Evolutionary conservation across 2,888 invertebrate genomes (phyloP), one percentile per base, ranked within the genome.

Genomic region (Gastracanthus pulcherrimus): DNA sequence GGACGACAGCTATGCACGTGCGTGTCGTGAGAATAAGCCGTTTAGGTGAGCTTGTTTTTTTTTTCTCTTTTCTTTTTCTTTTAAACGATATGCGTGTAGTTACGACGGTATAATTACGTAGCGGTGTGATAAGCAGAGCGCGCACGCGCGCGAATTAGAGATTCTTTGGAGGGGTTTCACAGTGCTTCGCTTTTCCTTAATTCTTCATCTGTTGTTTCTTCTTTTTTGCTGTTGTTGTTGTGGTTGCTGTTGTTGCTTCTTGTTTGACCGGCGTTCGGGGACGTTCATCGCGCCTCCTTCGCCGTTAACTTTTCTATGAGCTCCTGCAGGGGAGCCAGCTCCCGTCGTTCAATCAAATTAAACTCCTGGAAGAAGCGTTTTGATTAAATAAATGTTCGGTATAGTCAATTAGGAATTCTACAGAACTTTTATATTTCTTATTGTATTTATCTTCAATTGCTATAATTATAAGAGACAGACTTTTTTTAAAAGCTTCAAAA

Each of bases 241-340:
- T 72, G 76, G 66, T 80, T 70, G 29, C 51, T 58, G 23, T 38
- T 29, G n/a, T n/a, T n/a, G n/a, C n/a, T n/a, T n/a, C n/a, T 48
- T 66, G 6, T 72, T 76, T 38, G 55, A 70, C 84, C 82, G 79
- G 81, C 58, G 58, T 75, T 76, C 66, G 72, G 76, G 85, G 85
- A 66, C 79, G 83, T 94, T 94, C 96, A 97, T 94, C 97, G 95
- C 87, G 95, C 95, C 90, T 97, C 97, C 93, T 97, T 97, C 86
- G 97, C 96, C 67, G 98, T 97, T 88, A 98, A 93, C 93, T 97
- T 98, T 92, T 99, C 98, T 92, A 99, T 99, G 87, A 99, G 94
- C 92, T 99, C 99, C 92, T 99, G 98, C 85, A 99, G 94, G 75
- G 99, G 99, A 85, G 98, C 98, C 92, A 99, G 93, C 93, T 99